Base-by-base conservation (phyloP, 1,140 invertebrate genomes). In the Eupeodes corollae region DNA sequence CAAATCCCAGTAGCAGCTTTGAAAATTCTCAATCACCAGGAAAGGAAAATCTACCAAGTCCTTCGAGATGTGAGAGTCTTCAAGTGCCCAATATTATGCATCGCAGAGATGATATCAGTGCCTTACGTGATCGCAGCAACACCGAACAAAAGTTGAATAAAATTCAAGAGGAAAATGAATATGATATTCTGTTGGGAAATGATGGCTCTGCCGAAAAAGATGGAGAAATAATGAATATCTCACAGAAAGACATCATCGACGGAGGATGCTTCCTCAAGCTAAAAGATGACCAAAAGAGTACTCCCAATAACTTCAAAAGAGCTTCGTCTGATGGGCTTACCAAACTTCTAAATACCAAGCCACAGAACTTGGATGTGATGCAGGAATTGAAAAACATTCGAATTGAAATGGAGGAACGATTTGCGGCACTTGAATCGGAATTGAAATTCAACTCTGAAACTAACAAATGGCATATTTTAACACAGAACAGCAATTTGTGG, bases 41-140 rank as follows among this genome's bases (percentile, higher is more conserved):
- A 3, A 26, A 26, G 21, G 21, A 26, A 26, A 26, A 26, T 26
- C 21, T 26, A 5, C 21, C 21, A 26, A 26, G 21, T 26, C 21
- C 21, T 26, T 26, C 21, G 3, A 26, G 21, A 8, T 26, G 21
- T 8, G 21, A 26, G 8, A 26, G 21, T 26, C 21, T 26, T 26
- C 21, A 26, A 26, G 8, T 26, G 3, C 21, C 21, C 21, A 26
- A 8, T 26, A 5, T 26, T 3, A 5, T 26, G 21, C 21, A 26
- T 26, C 21, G 21, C 8, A 3, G 21, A 26, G 21, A 26, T 3
- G 21, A 26, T 8, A 5, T 26, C 3, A 61, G 57, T 18, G 55
- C 52, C 1, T 45, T 65, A 5, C 53, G 52, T 9, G 62, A 65
- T 53, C 59, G 57, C n/a, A 63, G 55, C 33, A 63, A 63, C 16